These are phyloP conservation scores for Dasyornis broadbenti DNA, from an alignment of 2,113 vertebrate species.

Conservation along the genomic window DNA sequence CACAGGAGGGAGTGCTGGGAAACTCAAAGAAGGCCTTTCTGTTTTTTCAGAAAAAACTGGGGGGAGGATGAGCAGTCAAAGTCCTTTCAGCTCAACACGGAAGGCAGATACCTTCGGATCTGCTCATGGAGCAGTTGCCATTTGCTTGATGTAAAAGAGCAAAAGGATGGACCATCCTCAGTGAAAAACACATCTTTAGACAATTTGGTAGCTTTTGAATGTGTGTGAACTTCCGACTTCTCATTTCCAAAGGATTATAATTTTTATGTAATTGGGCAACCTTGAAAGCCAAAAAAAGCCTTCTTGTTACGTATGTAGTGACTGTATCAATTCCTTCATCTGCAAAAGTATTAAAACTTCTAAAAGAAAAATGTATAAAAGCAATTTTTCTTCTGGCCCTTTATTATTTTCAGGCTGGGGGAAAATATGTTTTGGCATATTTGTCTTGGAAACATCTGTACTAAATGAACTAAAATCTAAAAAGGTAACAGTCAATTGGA, in stretches of 20 bases:
- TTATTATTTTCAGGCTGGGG: neutral
- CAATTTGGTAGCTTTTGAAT: neutral
- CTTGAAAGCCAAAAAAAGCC: fast-evolving
- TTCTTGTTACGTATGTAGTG: fast-evolving
- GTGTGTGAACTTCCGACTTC: neutral
- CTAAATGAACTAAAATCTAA: neutral
- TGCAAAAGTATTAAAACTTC: neutral
- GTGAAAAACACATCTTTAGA: neutral
- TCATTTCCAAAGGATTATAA: neutral
- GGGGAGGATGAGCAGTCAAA: neutral
- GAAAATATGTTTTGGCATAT: neutral
- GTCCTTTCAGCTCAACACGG: neutral
- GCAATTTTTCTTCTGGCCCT: neutral
- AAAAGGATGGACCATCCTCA: neutral
- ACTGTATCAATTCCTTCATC: neutral
- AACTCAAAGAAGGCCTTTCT: neutral
- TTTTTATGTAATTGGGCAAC: neutral
- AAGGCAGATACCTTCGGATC: fast-evolving
- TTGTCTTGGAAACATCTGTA: neutral
- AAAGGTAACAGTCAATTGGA: neutral
- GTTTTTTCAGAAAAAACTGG: neutral
- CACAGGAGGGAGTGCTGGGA: neutral
- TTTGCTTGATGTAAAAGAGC: neutral
- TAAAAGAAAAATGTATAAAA: neutral
- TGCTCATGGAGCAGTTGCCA: neutral